phyloP scores from a whole-genome alignment of 2,888 invertebrate genomes.

The Nephrotoma appendiculata region DNA sequence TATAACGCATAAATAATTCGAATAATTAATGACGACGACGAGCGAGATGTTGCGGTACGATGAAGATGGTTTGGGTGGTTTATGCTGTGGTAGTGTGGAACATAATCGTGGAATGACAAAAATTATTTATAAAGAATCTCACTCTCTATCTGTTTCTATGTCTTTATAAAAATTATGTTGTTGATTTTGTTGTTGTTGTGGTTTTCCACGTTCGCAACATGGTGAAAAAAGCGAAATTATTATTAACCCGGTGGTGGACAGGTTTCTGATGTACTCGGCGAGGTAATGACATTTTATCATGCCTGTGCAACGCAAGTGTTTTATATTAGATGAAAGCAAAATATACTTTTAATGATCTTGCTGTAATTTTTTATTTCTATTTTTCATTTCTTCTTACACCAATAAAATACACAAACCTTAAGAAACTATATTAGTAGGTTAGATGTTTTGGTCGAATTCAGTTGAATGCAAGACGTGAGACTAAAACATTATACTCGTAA shows the following conservation, averaged over 20 bases:
- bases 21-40: not conserved
- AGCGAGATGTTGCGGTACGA: not conserved
- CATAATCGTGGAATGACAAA: not conserved
- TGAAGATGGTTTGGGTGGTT: not conserved
- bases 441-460: slow-evolving; percentile 13
- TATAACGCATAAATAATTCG: not conserved
- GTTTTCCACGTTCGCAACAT: not conserved
- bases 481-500: not conserved
- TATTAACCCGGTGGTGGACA: not conserved
- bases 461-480: slow-evolving; percentile 14
- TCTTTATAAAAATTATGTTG: not conserved
- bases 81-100: not conserved
- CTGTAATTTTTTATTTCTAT: not conserved
- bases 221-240: not conserved
- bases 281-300: not conserved
- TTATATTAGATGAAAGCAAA: not conserved
- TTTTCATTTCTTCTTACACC: not conserved
- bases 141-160: not conserved
- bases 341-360: not conserved
- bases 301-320: not conserved
- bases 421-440: slow-evolving; percentile 19
- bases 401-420: slow-evolving; percentile 5
- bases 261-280: not conserved
- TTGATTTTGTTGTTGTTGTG: not conserved
- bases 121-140: not conserved